phyloP scores from a whole-genome alignment of 2,113 vertebrate genomes.

The Pelusios castaneus region DNA sequence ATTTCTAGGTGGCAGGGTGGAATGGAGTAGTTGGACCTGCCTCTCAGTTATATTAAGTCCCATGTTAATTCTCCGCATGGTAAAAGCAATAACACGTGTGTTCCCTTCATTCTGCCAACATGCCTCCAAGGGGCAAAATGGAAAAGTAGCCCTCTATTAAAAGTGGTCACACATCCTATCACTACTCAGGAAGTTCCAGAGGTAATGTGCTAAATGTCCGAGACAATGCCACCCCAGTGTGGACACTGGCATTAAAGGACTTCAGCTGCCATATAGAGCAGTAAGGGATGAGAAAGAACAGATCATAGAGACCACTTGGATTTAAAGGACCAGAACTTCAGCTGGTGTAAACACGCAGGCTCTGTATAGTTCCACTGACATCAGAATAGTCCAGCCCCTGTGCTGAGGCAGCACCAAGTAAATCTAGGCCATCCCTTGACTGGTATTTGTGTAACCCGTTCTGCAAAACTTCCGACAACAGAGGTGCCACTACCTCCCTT shows the following conservation, averaged over 20 bases:
- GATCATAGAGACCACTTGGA: neutral
- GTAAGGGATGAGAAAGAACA: neutral
- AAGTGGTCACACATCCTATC: no score
- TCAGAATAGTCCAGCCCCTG: neutral
- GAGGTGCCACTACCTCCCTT: neutral
- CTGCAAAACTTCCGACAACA: neutral
- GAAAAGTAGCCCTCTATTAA: neutral
- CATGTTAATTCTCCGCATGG: neutral
- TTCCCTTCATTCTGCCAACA: neutral
- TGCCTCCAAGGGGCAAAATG: neutral
- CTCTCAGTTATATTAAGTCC: neutral
- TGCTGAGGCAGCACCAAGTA: no score
- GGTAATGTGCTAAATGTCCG: neutral
- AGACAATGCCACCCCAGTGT: neutral
- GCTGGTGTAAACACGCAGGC: no score
- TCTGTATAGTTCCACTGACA: no score
- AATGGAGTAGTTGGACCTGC: neutral
- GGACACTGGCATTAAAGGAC: neutral
- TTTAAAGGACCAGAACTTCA: neutral
- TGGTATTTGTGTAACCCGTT: neutral
- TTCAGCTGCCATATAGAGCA: neutral
- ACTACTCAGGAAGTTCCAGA: no score
- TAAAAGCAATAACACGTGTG: neutral
- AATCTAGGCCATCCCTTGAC: neutral
- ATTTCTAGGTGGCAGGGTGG: neutral